phyloP scores from a whole-genome alignment of 1,140 invertebrate species.

The Hydropsyche tenuis region DNA sequence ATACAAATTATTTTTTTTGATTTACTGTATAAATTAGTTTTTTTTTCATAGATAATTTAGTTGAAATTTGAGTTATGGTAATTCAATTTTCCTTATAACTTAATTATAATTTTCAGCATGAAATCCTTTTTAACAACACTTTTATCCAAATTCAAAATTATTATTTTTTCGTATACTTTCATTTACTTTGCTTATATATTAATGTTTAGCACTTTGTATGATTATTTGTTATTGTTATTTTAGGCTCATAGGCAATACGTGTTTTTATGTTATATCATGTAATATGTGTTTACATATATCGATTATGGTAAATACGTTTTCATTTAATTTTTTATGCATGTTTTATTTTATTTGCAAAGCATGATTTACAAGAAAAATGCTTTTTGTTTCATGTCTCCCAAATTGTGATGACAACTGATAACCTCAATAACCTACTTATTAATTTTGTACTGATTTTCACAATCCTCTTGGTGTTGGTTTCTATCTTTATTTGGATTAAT shows the following conservation, averaged over 20 bases:
- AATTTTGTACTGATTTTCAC: conserved; percentile 46
- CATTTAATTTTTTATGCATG: conserved; percentile 42
- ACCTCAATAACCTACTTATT: conserved; percentile 40
- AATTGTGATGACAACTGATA: conserved; percentile 53
- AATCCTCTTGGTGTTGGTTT: conserved; percentile 41
- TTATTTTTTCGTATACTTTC: neutral
- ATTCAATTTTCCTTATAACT: no score
- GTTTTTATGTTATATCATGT: conserved; percentile 40
- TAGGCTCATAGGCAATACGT: conserved; percentile 45
- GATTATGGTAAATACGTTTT: conserved; percentile 47
- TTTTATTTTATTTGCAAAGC: conserved; percentile 43
- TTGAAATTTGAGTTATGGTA: no score
- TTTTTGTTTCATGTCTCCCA: conserved; percentile 66
- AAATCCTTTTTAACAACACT: neutral
- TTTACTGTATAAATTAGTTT: no score
- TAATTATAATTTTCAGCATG: conserved; percentile 1
- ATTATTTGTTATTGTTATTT: conserved; percentile 40
- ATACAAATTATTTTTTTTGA: no score
- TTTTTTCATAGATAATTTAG: no score
- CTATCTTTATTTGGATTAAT: conserved; percentile 48
- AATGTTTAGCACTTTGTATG: conserved; percentile 23
- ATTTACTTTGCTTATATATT: conserved; percentile 2
- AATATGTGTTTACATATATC: no score
- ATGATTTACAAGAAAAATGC: conserved; percentile 53
- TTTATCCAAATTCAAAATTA: neutral